Base-by-base conservation (phyloP, 1,140 invertebrate genomes). In the Drusus annulatus region DNA sequence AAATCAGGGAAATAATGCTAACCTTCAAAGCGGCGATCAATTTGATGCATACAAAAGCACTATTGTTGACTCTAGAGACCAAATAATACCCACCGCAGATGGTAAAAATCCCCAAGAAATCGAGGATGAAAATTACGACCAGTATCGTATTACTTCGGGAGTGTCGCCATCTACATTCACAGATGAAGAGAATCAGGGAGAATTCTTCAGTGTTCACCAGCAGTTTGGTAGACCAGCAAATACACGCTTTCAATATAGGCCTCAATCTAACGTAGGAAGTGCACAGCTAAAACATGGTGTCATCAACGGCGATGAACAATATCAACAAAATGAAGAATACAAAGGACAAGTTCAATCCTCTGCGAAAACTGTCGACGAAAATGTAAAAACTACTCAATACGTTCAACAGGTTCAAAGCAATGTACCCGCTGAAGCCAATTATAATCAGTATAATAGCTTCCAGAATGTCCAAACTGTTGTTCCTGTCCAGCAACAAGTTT, bases 101-200 rank as follows among this genome's bases (percentile, higher is more conserved):
- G 28, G 28, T 15, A 19, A 51, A 25, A 52, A 54, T 13, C 4
- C 51, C 1, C 21, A 73, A 51, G 10, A 50, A 10, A 51, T 45
- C 25, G 31, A 68, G 13, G 50, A 68, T 58, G 71, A 75, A 45
- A 3, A 56, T n/a, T 75, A 75, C 21, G 71, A 75, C 19, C 52
- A 75, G 31, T 75, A 75, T 17, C 25, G 71, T 6, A 75, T 75
- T 17, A 58, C 71, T 13, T 56, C 71, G 0, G 71, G 71, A 4
- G 25, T 56, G n/a, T 17, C 71, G n/a, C 71, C 51, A 10, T 45
- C 71, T 15, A 60, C 31, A 21, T 75, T 62, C n/a, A 79, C 78
- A 2, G 78, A 79, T 31, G 68, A 73, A 63, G 78, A 79, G 51
- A 74, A 79, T 75, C 68, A 79, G 63, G 78, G 78, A 63, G 69